phyloP scores from a whole-genome alignment of 2,113 vertebrate species.

The Myotis yumanensis region DNA sequence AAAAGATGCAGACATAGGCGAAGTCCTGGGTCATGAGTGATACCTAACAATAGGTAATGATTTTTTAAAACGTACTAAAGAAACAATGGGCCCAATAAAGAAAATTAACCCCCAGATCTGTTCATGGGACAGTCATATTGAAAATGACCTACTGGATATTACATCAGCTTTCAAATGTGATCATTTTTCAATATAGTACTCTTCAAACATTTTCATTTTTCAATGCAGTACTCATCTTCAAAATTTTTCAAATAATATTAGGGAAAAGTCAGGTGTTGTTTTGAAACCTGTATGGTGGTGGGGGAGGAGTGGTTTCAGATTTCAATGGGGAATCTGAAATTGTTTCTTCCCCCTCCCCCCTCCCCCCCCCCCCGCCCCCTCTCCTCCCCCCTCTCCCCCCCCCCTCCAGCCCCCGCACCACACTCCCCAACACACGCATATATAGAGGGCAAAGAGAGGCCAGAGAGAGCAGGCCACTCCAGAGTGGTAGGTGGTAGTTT shows the following conservation, averaged over 20 bases:
- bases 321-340: not conserved
- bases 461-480: not conserved
- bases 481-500: not conserved
- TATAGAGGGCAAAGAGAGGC: not conserved
- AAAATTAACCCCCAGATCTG: not conserved
- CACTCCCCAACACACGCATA: no score
- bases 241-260: not conserved
- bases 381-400: no score
- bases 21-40: not conserved
- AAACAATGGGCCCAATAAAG: not conserved
- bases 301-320: not conserved
- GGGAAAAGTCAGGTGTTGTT: not conserved
- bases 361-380: no score
- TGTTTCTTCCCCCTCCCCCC: no score
- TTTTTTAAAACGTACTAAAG: not conserved
- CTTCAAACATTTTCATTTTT: not conserved
- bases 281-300: not conserved
- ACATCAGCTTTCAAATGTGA: not conserved
- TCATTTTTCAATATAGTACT: not conserved
- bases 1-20: not conserved
- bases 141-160: not conserved
- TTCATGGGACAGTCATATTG: not conserved
- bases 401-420: no score
- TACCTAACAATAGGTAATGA: not conserved
- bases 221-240: not conserved